Evolutionary conservation across 2,888 invertebrate species (phyloP).

Genomic region (Ophioninae sp.): DNA sequence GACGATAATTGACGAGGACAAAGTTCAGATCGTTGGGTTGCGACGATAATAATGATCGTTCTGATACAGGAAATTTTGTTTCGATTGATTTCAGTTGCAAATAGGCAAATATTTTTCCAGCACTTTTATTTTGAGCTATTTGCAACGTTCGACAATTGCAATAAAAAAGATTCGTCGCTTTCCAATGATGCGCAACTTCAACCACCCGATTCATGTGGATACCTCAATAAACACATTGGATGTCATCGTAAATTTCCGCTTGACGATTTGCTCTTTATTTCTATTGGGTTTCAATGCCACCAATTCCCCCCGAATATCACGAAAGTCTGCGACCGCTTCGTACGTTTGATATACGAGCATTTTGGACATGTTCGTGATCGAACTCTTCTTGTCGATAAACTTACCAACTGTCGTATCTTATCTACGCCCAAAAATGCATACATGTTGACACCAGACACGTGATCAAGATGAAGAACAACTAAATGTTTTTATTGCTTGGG

Average conservation of each 20-base stretch:
- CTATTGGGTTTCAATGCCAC: neutral
- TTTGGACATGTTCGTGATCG: slow-evolving; percentile 5
- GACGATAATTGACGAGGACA: neutral
- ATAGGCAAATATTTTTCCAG: too few species aligned
- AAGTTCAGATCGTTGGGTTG: neutral
- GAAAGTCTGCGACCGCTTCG: neutral
- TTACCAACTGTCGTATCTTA: neutral
- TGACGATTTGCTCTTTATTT: neutral
- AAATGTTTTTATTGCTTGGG: slow-evolving; percentile 15
- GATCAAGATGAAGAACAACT: slow-evolving; percentile 19
- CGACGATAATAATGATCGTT: too few species aligned
- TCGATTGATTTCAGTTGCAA: too few species aligned
- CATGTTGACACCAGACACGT: neutral
- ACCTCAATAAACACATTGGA: neutral
- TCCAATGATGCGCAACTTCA: too few species aligned
- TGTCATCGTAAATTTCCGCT: neutral
- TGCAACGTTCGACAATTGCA: too few species aligned
- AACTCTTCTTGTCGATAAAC: slow-evolving; percentile 5
- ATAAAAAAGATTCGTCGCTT: neutral
- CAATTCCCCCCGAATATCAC: neutral
- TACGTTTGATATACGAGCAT: neutral
- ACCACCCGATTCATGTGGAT: neutral
- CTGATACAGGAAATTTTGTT: too few species aligned
- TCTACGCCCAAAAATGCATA: slow-evolving; percentile 1
- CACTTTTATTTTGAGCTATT: too few species aligned